Conservation (phyloP, 2,888 invertebrate species). For the Bellardia pandia region DNA sequence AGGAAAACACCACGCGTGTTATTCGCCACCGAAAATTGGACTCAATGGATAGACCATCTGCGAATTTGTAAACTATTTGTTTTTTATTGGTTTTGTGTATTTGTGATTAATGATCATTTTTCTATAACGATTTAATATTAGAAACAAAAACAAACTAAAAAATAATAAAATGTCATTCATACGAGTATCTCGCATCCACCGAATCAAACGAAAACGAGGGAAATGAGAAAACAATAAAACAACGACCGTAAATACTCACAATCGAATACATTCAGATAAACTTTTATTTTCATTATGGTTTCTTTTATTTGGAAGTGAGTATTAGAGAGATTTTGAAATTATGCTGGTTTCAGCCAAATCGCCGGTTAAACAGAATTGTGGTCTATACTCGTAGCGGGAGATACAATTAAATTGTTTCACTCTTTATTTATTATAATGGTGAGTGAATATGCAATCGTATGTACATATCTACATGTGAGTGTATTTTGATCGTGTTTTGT, state of each 20-base stretch:
- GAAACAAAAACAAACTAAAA: conserved; percentile 6
- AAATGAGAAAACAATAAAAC: conserved; percentile 9
- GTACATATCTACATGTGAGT: not conserved
- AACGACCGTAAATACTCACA: not conserved
- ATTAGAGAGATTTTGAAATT: conserved; percentile 19
- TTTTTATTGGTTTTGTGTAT: not conserved
- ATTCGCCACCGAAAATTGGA: too few relatives aligned
- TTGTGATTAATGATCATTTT: conserved; percentile 14
- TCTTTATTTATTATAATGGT: conserved; percentile 9
- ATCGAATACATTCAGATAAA: not conserved
- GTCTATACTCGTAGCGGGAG: not conserved
- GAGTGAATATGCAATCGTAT: conserved; percentile 14
- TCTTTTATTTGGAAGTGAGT: not conserved
- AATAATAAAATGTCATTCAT: not conserved
- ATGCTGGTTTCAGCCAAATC: conserved; percentile 30
- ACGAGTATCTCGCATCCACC: not conserved
- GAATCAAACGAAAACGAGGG: not conserved
- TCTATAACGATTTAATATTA: not conserved
- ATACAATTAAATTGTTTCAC: conserved; percentile 19
- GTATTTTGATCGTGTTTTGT: conserved; percentile 39
- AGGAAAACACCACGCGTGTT: too few relatives aligned
- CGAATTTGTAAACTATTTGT: not conserved
- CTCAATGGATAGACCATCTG: too few relatives aligned
- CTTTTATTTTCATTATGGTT: conserved; percentile 26
- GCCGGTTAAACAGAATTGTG: conserved; percentile 8